Evolutionary conservation across 2,888 invertebrate species (phyloP).

Genomic region (Sphecodes monilicornis): DNA sequence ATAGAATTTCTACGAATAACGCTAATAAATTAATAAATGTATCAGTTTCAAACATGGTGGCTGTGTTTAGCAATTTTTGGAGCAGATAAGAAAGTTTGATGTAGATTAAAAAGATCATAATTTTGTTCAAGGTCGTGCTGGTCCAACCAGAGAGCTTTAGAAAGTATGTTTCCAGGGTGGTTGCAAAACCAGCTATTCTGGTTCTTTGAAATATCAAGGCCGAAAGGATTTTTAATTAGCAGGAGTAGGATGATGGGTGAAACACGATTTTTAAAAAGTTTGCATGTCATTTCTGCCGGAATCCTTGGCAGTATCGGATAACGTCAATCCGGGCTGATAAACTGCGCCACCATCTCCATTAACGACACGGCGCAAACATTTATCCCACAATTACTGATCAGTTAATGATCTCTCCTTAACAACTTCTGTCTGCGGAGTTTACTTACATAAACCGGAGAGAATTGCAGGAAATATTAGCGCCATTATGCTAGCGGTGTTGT

Average conservation of each 20-base stretch:
- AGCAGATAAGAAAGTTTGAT: neutral
- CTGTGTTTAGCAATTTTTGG: too few species aligned
- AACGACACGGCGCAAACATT: slow-evolving; percentile 11
- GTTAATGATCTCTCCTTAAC: slow-evolving; percentile 35
- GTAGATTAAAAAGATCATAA: neutral
- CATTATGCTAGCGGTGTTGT: neutral
- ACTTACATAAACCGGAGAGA: slow-evolving; percentile 15
- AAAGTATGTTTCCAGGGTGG: neutral
- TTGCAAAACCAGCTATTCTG: neutral
- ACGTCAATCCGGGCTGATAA: neutral
- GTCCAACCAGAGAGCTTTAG: neutral
- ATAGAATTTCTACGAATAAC: too few species aligned
- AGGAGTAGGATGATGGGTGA: neutral
- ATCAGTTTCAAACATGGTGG: too few species aligned
- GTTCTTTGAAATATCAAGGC: neutral
- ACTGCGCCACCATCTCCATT: neutral
- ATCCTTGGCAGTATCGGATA: neutral
- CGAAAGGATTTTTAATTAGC: neutral
- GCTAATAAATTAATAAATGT: too few species aligned
- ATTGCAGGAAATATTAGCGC: slow-evolving; percentile 34
- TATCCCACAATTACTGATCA: slow-evolving; percentile 22
- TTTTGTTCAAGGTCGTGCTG: neutral
- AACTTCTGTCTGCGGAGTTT: slow-evolving; percentile 9
- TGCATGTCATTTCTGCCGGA: neutral
- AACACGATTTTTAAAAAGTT: neutral